Evolutionary conservation across 2,797 vertebrate species (phyloP).

Genomic region (Falco novaeseelandiae): DNA sequence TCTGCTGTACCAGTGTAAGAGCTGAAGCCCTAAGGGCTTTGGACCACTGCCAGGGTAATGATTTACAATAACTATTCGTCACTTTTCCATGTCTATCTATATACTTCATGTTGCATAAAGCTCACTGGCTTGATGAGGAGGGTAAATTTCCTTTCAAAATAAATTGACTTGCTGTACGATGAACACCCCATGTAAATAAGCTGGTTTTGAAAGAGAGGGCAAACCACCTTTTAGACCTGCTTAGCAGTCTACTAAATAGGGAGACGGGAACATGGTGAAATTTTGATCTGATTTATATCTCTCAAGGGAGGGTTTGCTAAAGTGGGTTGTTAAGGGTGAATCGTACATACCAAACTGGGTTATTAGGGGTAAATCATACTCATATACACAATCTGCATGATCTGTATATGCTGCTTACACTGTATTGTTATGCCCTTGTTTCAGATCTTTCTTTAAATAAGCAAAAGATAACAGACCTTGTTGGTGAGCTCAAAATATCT

Average conservation of each 20-base stretch:
- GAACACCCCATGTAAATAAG: background rate
- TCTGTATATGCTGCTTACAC: background rate
- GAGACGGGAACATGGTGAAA: background rate
- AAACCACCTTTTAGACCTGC: background rate
- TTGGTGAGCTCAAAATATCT: background rate
- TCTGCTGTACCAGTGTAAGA: background rate
- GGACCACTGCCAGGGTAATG: background rate
- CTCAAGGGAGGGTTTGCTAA: background rate
- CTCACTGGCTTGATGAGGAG: background rate
- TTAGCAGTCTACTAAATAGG: background rate
- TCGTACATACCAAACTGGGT: background rate
- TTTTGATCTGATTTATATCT: background rate
- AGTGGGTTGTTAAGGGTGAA: background rate
- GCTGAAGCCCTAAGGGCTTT: conserved; percentile 27
- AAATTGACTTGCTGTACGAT: background rate
- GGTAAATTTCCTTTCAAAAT: conserved; percentile 27
- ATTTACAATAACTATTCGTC: conserved; percentile 16
- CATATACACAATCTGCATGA: fast-evolving
- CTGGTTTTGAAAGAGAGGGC: background rate
- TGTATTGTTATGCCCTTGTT: background rate
- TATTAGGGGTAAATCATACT: background rate
- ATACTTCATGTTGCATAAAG: conserved; percentile 20
- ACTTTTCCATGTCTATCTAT: background rate
- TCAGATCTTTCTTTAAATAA: background rate
- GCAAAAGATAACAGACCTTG: background rate